Conservation (phyloP, 2,113 vertebrate species). For the Numida meleagris region DNA sequence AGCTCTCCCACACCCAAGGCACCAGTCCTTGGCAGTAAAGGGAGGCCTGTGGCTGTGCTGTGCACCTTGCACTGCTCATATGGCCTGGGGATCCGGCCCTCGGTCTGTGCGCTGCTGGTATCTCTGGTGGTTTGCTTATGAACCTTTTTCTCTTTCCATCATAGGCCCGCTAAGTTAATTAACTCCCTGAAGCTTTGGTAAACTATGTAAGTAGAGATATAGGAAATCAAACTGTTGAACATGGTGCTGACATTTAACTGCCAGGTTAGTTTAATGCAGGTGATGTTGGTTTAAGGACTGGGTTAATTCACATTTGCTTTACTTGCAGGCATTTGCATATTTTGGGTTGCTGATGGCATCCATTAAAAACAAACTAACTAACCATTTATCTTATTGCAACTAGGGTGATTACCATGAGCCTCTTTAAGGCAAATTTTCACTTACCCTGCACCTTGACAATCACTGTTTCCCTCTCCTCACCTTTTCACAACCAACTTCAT, state of each 20-base stretch:
- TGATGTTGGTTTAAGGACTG: not conserved
- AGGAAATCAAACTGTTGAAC: not conserved
- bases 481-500: not conserved
- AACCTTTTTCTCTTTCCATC: not conserved
- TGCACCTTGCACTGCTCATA: not conserved
- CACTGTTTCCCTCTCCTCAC: rapidly evolving
- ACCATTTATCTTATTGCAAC: not conserved
- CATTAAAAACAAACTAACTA: not conserved
- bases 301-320: not conserved
- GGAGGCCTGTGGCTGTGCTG: not conserved
- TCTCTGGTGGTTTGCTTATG: not conserved
- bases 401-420: not conserved
- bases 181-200: not conserved
- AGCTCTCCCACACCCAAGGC: not conserved
- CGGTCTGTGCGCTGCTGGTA: not conserved
- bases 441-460: not conserved
- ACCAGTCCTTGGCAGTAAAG: not conserved
- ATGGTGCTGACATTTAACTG: not conserved
- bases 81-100: not conserved
- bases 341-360: not conserved
- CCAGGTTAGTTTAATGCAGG: not conserved
- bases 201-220: not conserved
- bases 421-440: not conserved
- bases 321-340: not conserved
- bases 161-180: not conserved